These are phyloP conservation scores for Dynastes maya DNA, from an alignment of 2,888 invertebrate species.

Conservation along the genomic window DNA sequence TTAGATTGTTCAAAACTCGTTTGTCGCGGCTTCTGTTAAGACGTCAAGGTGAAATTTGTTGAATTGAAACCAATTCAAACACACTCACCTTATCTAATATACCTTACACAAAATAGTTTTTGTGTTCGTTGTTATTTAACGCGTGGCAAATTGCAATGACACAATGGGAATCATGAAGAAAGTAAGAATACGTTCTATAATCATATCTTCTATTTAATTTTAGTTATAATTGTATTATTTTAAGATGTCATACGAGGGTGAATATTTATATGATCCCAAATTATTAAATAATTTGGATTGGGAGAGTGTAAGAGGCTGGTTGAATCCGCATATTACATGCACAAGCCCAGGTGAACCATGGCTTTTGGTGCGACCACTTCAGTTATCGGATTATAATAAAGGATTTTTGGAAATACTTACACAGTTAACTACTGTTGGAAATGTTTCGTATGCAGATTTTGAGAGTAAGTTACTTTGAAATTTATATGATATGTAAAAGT, in stretches of 20 bases:
- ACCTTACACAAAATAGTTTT: neutral
- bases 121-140: conserved; percentile 1
- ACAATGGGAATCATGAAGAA: conserved; percentile 37
- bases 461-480: conserved; percentile 77
- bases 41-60: conserved; percentile 39
- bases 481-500: neutral
- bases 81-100: neutral
- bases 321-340: conserved; percentile 81
- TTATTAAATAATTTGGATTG: conserved; percentile 80
- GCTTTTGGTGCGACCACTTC: conserved; percentile 85
- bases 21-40: neutral
- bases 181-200: neutral
- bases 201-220: neutral
- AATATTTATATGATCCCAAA: conserved; percentile 77
- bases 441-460: conserved; percentile 84
- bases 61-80: neutral
- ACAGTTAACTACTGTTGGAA: conserved; percentile 90
- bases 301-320: conserved; percentile 75
- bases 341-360: conserved; percentile 82
- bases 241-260: conserved; percentile 53
- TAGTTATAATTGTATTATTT: conserved; percentile 6
- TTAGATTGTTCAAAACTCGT: conserved; percentile 3
- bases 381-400: conserved; percentile 85
- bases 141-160: conserved; percentile 38
- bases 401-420: conserved; percentile 86